Base-by-base conservation (phyloP, 1,140 invertebrate species). In the Drosophila pseudoananassae region DNA sequence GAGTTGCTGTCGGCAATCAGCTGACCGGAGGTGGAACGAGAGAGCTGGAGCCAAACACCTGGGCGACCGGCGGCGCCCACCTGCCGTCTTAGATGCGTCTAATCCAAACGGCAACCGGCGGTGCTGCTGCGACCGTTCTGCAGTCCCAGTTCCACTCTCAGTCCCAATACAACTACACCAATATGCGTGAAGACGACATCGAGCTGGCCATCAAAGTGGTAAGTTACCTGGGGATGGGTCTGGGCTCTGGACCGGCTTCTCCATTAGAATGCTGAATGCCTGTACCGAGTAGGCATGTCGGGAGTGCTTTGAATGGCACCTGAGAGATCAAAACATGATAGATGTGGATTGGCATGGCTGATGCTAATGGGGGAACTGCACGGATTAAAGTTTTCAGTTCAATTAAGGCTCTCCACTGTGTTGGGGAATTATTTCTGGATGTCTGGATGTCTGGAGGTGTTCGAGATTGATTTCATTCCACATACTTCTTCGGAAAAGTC, bases 181-280 rank as follows among this genome's bases (percentile, higher is more conserved):
- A 83, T 72, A 97, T 97, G 96, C 95, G 96, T 92, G 97, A 97
- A 94, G 97, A 98, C 94, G 97, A 97, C 92, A 94, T 98, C 92
- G 97, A 98, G 94, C 95, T 97, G 93, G 97, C 97, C 93, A 96
- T 98, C 91, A 98, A 98, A 95, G 95, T 96, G 84, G 90, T 88
- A 89, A 88, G 83, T 88, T 29, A 45, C 36, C 17, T 6, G 7
- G 8, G 1, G 9, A 14, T 14, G 31, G 33, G 10, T 36, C 33
- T 36, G 33, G 33, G 33, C 33, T 36, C 33, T 36, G 1, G 10
- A 12, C 10, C 12, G 12, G 12, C 33, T 36, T 38, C 59, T 38
- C 27, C 45, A 78, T 73, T 54, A 23, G 40, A 60, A 40, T 59
- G 53, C 61, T 66, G 49, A 40, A 66, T 83, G 47, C 9, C 29